Evolutionary conservation across 2,888 invertebrate genomes (phyloP).

Genomic region (Rhyacophila evoluta): DNA sequence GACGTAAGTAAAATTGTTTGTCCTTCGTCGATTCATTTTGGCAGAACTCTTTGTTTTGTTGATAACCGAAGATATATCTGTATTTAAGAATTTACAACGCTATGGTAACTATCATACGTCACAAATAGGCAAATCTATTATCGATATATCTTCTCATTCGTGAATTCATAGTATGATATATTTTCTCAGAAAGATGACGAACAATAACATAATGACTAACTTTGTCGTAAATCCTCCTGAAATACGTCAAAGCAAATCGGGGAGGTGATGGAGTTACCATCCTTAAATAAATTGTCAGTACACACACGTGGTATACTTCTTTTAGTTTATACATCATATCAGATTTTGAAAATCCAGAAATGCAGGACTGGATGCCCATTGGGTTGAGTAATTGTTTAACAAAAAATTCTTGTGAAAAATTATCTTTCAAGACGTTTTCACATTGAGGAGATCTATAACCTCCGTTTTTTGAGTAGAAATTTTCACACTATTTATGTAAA

Average conservation of each 20-base stretch:
- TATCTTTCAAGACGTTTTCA: too few species aligned
- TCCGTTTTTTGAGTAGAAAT: too few species aligned
- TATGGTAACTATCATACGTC: background rate
- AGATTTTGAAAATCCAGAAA: too few species aligned
- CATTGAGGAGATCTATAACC: too few species aligned
- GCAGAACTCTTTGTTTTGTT: slow-evolving; percentile 33
- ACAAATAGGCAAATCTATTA: background rate
- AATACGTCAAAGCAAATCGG: slow-evolving; percentile 34
- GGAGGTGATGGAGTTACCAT: background rate
- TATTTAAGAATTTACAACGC: background rate
- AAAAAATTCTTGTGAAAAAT: too few species aligned
- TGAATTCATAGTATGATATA: background rate
- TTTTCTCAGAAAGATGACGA: slow-evolving; percentile 26
- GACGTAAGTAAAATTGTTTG: slow-evolving; percentile 82
- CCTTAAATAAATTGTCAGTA: background rate
- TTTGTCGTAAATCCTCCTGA: background rate
- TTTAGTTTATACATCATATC: too few species aligned
- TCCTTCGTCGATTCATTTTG: slow-evolving; percentile 74
- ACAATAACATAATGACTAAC: slow-evolving; percentile 42
- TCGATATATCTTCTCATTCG: background rate
- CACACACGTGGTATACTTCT: too few species aligned
- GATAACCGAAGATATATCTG: background rate
- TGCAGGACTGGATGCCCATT: too few species aligned
- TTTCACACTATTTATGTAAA: too few species aligned
- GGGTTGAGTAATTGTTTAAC: too few species aligned